phyloP scores from a whole-genome alignment of 2,797 vertebrate species.

The Huso huso region DNA sequence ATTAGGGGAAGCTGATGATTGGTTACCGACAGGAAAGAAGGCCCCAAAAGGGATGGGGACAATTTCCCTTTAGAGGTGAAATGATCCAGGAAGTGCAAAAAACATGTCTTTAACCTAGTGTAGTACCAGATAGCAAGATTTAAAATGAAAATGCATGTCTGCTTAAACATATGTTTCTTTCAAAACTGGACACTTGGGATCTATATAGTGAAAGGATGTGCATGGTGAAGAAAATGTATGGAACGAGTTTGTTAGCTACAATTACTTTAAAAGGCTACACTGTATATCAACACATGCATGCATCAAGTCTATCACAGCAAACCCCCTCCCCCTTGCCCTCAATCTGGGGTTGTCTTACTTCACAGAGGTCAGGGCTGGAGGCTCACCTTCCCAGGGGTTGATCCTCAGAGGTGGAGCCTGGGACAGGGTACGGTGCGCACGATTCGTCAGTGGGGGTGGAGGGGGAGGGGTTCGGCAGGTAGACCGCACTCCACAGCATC shows the following conservation, averaged over 20 bases:
- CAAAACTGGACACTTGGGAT: no score
- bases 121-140: no score
- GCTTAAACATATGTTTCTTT: no score
- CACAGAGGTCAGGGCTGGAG: constrained; percentile 40
- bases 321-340: constrained; percentile 12
- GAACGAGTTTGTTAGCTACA: constrained; percentile 1
- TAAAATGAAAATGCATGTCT: no score
- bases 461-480: constrained; percentile 89
- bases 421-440: constrained; percentile 81
- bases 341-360: constrained; percentile 56
- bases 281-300: constrained; percentile 5
- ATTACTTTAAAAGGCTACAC: constrained; percentile 1
- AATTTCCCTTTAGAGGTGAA: no score
- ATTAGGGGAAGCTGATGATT: no score
- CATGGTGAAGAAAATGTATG: no score
- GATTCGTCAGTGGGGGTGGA: constrained; percentile 85
- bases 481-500: constrained; percentile 95
- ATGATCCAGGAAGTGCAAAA: no score
- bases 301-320: neutral
- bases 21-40: no score
- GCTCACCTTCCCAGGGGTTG: constrained; percentile 85
- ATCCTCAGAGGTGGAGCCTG: constrained; percentile 77
- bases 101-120: no score
- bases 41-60: no score
- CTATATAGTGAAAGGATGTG: no score